Evolutionary conservation across 2,888 invertebrate genomes (phyloP), one percentile per base, ranked within the genome.

Genomic region (Cetonia aurata): DNA sequence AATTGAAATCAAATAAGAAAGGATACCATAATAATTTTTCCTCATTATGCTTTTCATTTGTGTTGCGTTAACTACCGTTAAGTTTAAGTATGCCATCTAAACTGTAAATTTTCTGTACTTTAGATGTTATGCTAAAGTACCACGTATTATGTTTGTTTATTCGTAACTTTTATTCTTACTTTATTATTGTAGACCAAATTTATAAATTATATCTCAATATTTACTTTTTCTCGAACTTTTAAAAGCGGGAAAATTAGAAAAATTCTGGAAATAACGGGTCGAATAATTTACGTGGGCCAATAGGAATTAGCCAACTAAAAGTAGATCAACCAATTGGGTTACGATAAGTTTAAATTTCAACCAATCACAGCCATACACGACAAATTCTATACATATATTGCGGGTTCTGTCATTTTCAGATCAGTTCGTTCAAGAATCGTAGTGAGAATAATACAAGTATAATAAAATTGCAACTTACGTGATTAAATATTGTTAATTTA

Each of bases 261-360:
- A n/a, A 41, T 56, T 42, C 55, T 55, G 48, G 42, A 65, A 60
- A 46, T 48, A n/a, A 55, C 62, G 31, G 48, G 37, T 50, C 42
- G 33, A 57, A 48, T 41, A 59, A 50, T 67, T 60, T 59, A 91
- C 91, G 91, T 91, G 91, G 89, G 89, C 91, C 91, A 91, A 91
- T 91, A 74, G 78, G 56, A 77, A 76, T 37, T 53, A 80, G 89
- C 88, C 91, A 90, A 89, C 89, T 89, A 86, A 83, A 78, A 83
- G 77, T 41, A 80, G 78, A 75, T 80, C 81, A 81, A 75, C 88
- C 88, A 88, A 89, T 89, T 75, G 78, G 19, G 71, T 72, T 3
- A 9, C 72, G 76, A 65, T 79, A 81, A 88, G 88, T 84, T 83
- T 75, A 72, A 71, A 75, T 74, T 75, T 75, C 71, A 72, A 79